phyloP scores from a whole-genome alignment of 2,113 vertebrate species.

The Halichoeres trimaculatus region DNA sequence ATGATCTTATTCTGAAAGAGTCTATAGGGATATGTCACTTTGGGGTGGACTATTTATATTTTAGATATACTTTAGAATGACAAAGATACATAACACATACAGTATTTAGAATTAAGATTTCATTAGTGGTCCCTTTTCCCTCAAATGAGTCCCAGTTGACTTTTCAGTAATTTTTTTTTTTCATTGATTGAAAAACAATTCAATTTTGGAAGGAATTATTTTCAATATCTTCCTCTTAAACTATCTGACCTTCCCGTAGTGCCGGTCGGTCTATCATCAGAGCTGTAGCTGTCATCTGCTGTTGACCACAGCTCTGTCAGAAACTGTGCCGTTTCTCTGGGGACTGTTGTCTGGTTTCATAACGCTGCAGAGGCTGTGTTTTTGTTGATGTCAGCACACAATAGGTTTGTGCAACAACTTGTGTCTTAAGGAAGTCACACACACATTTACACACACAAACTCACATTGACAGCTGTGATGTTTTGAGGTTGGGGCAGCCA shows the following conservation, averaged over 20 bases:
- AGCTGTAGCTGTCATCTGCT: conserved; percentile 5
- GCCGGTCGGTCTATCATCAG: conserved; percentile 1
- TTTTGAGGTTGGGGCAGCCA: conserved; percentile 36
- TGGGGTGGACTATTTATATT: too few relatives aligned
- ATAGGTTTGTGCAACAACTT: conserved; percentile 11
- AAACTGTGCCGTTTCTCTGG: conserved; percentile 16
- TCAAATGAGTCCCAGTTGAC: too few relatives aligned
- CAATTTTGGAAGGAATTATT: too few relatives aligned
- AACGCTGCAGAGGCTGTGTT: conserved; percentile 15
- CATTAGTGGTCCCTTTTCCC: too few relatives aligned
- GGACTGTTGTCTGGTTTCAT: conserved; percentile 26
- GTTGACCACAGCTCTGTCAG: conserved; percentile 7
- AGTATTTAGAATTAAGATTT: too few relatives aligned
- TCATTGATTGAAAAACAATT: too few relatives aligned
- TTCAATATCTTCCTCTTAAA: not conserved
- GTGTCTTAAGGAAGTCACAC: conserved; percentile 51
- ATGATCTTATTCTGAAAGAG: too few relatives aligned
- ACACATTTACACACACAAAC: conserved; percentile 5
- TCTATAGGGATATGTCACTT: too few relatives aligned
- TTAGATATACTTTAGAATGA: too few relatives aligned
- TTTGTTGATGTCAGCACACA: conserved; percentile 60
- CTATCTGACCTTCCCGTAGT: not conserved
- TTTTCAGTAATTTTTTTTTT: too few relatives aligned
- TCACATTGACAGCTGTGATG: conserved; percentile 9
- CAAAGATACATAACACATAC: too few relatives aligned